Evolutionary conservation across 2,113 vertebrate genomes (phyloP).

Genomic region (Poeciliopsis retropinna): DNA sequence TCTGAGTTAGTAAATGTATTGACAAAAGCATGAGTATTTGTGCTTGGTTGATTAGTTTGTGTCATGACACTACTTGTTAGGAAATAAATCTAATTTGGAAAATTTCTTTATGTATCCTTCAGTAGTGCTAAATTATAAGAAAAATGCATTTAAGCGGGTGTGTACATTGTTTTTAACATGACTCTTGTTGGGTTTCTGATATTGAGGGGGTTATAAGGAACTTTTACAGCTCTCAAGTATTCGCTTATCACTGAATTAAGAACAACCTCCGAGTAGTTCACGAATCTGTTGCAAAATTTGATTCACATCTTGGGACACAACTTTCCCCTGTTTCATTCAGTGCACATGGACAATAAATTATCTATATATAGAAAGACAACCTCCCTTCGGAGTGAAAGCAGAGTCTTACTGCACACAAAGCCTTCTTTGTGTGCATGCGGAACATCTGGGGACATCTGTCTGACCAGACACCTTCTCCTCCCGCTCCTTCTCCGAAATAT

Average conservation of each 20-base stretch:
- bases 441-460: background rate
- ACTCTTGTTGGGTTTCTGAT: background rate
- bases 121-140: background rate
- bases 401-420: background rate
- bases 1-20: background rate
- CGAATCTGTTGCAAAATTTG: background rate
- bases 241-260: background rate
- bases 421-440: background rate
- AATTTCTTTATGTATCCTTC: background rate
- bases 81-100: background rate
- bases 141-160: background rate
- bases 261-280: background rate
- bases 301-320: background rate
- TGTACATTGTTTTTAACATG: background rate
- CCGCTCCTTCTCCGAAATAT: background rate
- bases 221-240: conserved; percentile 7
- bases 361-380: background rate
- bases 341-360: background rate
- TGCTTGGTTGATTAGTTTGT: background rate
- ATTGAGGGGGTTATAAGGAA: background rate
- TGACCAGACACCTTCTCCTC: background rate
- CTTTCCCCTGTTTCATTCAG: background rate
- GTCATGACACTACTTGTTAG: background rate
- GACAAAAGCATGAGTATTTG: background rate
- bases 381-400: too few species aligned